A percentile compares a stretch with the other conserved stretches of the same genome.
Evolutionary conservation across 2,113 vertebrate genomes (phyloP).

Genomic region (Coracopsis vasa): DNA sequence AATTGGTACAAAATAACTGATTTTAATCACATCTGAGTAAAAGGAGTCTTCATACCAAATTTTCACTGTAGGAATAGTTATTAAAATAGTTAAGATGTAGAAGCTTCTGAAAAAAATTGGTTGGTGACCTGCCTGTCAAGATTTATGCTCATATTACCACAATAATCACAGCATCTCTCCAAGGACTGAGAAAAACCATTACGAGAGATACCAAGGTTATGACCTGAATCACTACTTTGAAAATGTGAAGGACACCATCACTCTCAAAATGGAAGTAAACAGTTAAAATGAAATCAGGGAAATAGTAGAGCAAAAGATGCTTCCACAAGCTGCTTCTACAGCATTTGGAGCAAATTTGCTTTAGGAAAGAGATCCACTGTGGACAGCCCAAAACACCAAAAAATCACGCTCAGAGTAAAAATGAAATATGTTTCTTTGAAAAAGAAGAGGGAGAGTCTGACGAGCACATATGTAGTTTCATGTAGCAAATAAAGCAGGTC

Average conservation of each 20-base stretch:
- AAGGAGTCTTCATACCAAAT: neutral
- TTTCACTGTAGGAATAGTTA: neutral
- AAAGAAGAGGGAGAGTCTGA: neutral
- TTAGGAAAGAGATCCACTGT: neutral
- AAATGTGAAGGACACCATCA: neutral
- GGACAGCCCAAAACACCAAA: neutral
- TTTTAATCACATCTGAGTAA: neutral
- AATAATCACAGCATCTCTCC: neutral
- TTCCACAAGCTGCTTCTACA: neutral
- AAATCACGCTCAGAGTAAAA: neutral
- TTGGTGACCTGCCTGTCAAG: neutral
- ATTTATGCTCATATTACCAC: neutral
- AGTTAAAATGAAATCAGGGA: neutral
- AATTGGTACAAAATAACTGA: neutral
- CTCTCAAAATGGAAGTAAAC: neutral
- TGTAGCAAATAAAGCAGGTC: neutral
- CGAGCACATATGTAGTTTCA: neutral
- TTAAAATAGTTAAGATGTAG: neutral
- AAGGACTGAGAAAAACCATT: neutral
- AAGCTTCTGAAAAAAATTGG: neutral
- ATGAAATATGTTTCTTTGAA: neutral
- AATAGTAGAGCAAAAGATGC: neutral
- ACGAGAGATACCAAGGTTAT: neutral
- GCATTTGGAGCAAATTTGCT: neutral
- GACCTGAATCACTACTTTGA: neutral